Evolutionary conservation across 2,797 vertebrate genomes (phyloP), one percentile per base, ranked within the genome.

Genomic region (Acrossocheilus wenchowensis): DNA sequence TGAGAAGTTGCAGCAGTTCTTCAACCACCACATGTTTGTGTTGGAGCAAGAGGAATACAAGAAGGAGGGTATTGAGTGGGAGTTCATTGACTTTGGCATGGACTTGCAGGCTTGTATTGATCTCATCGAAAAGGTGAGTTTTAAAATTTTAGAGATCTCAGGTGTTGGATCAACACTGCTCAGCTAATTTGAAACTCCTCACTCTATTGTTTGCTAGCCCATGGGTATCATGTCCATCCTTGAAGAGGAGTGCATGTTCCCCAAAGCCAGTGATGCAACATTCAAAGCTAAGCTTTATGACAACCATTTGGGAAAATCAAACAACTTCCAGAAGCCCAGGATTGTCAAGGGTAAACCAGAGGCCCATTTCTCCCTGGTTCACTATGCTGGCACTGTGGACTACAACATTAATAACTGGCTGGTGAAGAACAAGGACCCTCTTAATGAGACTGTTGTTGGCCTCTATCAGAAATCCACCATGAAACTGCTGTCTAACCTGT

Each of bases 241-340:
- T 87, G 96, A 98, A 93, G 97, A 98, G 94, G 97, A 97, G 93
- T 97, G 96, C 89, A 97, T 97, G 96, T 97, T 97, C 93, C 97
- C 96, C 89, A 97, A 97, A 96, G 95, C 93, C 94, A 96, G 95
- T 5, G 72, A 75, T 50, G 15, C 72, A 30, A 75, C 72, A 6
- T 75, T 75, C 4, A 75, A 75, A 75, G 26, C 72, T 50, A 75
- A 75, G 45, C 72, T 75, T 75, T 75, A 75, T 50, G 72, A 75
- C 72, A 75, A 75, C 8, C 72, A 75, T 9, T 19, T 75, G 72
- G 72, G 72, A 95, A 10, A 96, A 96, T 95, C 94, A 34, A 81
- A 83, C 86, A 96, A 96, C 84, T 96, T 96, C 90, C 94, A 95
- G 88, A 96, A 96, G 86, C 95, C 96, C 0, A 94, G 95, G 60